Evolutionary conservation across 2,113 vertebrate species (phyloP).

Genomic region (Spermophilus dauricus): DNA sequence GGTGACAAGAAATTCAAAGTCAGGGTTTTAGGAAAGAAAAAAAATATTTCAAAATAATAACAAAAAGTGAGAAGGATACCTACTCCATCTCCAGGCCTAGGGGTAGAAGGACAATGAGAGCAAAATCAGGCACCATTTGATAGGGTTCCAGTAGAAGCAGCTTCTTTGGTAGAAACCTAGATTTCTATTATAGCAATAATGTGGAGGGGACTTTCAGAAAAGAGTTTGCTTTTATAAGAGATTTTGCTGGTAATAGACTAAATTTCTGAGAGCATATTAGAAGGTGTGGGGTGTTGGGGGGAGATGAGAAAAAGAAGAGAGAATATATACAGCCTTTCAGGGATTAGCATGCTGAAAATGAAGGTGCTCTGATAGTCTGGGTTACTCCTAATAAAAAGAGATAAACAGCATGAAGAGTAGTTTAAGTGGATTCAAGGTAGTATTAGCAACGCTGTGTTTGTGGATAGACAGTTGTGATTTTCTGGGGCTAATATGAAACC

Average conservation of each 20-base stretch:
- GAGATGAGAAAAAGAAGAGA: neutral
- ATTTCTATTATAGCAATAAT: constrained; percentile 40
- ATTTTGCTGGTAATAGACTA: constrained; percentile 15
- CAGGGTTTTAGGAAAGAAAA: neutral
- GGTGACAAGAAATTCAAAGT: constrained; percentile 30
- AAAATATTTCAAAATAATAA: constrained; percentile 25
- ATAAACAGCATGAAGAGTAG: neutral
- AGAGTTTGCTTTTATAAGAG: neutral
- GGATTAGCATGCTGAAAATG: constrained; percentile 32
- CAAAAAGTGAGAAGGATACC: neutral
- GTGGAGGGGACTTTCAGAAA: neutral
- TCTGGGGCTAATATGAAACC: constrained; percentile 26
- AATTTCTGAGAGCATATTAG: neutral
- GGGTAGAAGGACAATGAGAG: neutral
- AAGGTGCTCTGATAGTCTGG: neutral
- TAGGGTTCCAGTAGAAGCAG: constrained; percentile 2
- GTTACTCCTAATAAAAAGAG: neutral
- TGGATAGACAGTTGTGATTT: neutral
- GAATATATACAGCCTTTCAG: neutral
- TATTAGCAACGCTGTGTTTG: neutral
- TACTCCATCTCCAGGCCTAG: neutral
- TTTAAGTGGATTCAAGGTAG: neutral
- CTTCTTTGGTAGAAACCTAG: neutral
- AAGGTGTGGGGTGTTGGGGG: neutral
- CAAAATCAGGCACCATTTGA: neutral